Evolutionary conservation across 2,113 vertebrate genomes (phyloP).

Genomic region (Sphaerodactylus townsendi): DNA sequence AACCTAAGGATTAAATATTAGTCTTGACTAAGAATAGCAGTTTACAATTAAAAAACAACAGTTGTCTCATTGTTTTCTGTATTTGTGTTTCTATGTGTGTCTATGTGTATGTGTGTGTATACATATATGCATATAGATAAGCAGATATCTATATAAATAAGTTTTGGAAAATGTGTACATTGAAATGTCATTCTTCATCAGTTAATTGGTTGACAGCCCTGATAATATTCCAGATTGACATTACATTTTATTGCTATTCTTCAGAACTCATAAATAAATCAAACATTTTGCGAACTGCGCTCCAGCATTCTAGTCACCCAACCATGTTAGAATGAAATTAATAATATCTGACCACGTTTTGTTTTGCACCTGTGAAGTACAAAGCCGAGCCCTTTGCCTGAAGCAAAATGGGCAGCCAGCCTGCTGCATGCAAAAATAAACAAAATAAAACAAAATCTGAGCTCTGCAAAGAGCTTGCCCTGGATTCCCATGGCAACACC

Average conservation of each 20-base stretch:
- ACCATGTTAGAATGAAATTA: not conserved
- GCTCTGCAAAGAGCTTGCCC: not conserved
- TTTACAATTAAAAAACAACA: not conserved
- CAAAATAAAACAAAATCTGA: not conserved
- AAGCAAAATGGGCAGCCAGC: slow-evolving; percentile 11
- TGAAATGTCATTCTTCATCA: not conserved
- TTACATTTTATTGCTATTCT: not conserved
- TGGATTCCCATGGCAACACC: slow-evolving; percentile 23
- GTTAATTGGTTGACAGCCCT: not conserved
- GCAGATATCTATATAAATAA: too few species aligned
- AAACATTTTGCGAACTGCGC: not conserved
- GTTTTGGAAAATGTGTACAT: not conserved
- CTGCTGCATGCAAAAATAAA: not conserved
- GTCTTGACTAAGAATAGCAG: not conserved
- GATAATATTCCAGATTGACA: not conserved
- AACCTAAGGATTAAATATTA: slow-evolving; percentile 3
- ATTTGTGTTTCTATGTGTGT: too few species aligned
- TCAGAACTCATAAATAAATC: not conserved
- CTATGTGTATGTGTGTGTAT: too few species aligned
- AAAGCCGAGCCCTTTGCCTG: slow-evolving; percentile 28
- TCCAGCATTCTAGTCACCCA: not conserved
- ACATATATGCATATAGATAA: too few species aligned
- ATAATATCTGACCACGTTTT: slow-evolving; percentile 20
- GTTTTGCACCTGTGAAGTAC: not conserved
- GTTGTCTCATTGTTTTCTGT: not conserved